Conservation (phyloP, 2,888 invertebrate genomes). For the Dryocosmus kuriphilus region DNA sequence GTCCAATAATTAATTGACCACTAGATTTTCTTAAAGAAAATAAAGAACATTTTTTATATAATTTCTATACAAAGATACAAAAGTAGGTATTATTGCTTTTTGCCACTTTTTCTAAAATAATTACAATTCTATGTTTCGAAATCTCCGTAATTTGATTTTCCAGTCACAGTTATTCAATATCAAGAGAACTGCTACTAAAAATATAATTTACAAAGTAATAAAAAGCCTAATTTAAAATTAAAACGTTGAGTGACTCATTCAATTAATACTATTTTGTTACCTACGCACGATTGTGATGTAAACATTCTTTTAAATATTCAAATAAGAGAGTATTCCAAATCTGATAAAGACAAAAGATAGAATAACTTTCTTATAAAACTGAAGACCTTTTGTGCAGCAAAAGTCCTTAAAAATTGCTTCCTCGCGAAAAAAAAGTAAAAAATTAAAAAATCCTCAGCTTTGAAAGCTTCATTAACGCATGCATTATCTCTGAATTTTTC, state of each 20-base stretch:
- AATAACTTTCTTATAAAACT: background rate
- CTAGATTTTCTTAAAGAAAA: conserved; percentile 3
- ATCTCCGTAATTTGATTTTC: background rate
- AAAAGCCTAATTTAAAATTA: background rate
- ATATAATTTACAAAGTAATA: background rate
- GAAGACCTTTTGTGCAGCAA: background rate
- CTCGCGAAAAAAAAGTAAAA: no score
- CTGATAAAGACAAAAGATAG: background rate
- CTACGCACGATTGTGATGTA: background rate
- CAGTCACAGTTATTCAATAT: background rate
- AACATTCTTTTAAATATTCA: background rate
- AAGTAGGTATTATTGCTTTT: background rate
- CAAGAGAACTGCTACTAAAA: background rate
- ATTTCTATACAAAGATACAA: conserved; percentile 14
- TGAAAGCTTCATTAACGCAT: background rate
- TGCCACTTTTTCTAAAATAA: background rate
- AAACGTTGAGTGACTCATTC: background rate
- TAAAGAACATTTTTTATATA: background rate
- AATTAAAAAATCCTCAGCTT: background rate
- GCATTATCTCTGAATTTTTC: background rate
- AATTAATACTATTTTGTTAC: background rate
- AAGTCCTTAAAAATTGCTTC: no score
- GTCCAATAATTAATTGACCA: conserved; percentile 8
- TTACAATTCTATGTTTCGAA: background rate
- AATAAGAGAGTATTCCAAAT: background rate